Conservation (phyloP, 2,797 vertebrate species). For the Pangasius larnaudii region DNA sequence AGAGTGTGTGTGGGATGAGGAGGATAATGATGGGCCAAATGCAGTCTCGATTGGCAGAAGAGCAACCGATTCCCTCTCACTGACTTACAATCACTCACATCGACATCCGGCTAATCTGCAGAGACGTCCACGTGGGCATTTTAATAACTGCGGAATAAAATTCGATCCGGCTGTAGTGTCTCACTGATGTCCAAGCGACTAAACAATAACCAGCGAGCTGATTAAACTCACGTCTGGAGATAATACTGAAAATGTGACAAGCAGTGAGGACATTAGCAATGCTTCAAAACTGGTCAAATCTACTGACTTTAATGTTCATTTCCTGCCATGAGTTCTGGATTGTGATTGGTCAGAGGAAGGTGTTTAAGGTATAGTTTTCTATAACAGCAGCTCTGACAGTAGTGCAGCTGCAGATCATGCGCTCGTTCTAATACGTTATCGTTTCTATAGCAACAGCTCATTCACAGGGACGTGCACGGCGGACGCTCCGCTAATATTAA, state of each 20-base stretch:
- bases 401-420: background rate
- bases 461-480: background rate
- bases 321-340: background rate
- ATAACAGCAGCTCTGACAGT: background rate
- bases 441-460: background rate
- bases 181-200: background rate
- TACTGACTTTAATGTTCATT: background rate
- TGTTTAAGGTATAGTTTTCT: background rate
- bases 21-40: conserved; percentile 26
- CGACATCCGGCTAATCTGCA: background rate
- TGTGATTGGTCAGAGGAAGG: background rate
- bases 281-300: background rate
- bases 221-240: background rate
- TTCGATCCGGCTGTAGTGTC: background rate
- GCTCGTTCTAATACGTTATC: background rate
- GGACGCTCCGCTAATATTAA: background rate
- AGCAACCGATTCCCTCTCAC: background rate
- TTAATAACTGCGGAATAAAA: background rate
- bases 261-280: background rate
- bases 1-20: conserved; percentile 20
- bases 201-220: background rate
- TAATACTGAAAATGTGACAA: background rate
- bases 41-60: conserved; percentile 7
- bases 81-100: background rate
- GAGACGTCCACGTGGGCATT: background rate